Conservation (phyloP, 2,797 vertebrate species). For the Loris lydekkerianus region DNA sequence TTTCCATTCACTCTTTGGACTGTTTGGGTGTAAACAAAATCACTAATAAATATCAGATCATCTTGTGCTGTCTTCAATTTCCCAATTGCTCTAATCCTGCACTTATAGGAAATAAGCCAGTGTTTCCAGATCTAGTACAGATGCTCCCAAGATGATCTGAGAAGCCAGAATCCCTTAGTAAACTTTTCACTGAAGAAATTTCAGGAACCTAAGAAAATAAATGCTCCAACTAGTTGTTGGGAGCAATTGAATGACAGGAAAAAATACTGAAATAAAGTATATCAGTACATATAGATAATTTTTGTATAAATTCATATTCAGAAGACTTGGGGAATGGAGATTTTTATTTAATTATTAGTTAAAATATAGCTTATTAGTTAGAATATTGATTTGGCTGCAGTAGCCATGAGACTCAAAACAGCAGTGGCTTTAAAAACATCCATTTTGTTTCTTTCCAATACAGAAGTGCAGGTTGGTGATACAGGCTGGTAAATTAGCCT, state of each 20-base stretch:
- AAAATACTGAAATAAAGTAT: background rate
- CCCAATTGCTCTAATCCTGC: background rate
- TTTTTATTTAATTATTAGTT: background rate
- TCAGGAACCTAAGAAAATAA: background rate
- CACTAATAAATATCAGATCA: background rate
- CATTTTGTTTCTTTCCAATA: background rate
- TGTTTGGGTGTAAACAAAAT: conserved; percentile 48
- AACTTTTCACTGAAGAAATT: background rate
- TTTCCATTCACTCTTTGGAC: conserved; percentile 59
- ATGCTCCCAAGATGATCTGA: background rate
- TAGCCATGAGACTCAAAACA: background rate
- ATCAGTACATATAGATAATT: background rate
- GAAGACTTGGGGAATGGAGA: background rate
- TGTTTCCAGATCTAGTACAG: background rate
- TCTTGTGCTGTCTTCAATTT: background rate
- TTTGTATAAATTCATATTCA: background rate
- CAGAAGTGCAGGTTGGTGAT: background rate
- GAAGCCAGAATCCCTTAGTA: background rate
- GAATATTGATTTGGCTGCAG: background rate
- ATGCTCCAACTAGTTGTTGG: background rate
- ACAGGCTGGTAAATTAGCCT: background rate
- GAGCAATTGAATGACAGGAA: background rate
- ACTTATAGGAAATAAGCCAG: background rate
- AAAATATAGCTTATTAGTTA: background rate
- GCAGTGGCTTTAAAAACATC: background rate